Base-by-base conservation (phyloP, 2,113 vertebrate species). In the Pao palembangensis region DNA sequence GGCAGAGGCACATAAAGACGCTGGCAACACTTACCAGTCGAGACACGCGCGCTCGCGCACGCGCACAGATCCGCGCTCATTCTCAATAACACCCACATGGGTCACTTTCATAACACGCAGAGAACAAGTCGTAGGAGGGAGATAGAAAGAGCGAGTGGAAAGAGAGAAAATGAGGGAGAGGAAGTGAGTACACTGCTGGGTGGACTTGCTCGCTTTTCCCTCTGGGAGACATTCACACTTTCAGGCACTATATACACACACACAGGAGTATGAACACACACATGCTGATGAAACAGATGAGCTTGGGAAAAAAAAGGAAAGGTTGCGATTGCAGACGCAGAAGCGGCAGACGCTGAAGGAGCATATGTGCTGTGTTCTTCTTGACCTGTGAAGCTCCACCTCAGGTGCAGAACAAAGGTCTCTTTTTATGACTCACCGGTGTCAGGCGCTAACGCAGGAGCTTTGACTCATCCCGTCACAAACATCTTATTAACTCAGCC, bases 71-170 rank as follows among this genome's bases (percentile, higher is more conserved):
- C 25, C 82, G 82, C 76, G 58, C 78, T 87, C 83, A 84, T 88
- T 88, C 84, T 85, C 81, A 86, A 67, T 76, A 88, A 82, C 88
- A 85, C 87, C 87, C 87, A 90, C 89, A 73, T 64, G 81, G 88
- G 89, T 90, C 88, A 89, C 86, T 90, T 89, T 90, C 85, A 88
- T 88, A 90, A 89, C 87, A 72, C 64, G 16, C 46, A 78, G 69
- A 82, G 84, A 83, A 81, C 85, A 86, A 83, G 81, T 71, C 85
- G 87, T 90, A 77, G 87, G 87, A 87, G 87, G 87, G 74, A 86
- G 72, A 76, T 75, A 63, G 79, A 85, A 81, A 55, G 82, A 82
- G 83, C 58, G 61, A 46, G 48, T 55, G 31, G 52, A 64, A 72
- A 64, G 78, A n/a, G 18, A 49, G 47, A 49, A n/a, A 49, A n/a